Evolutionary conservation across 2,797 vertebrate genomes (phyloP), one percentile per base, ranked within the genome.

Genomic region (Enteromius thamalakanensis): DNA sequence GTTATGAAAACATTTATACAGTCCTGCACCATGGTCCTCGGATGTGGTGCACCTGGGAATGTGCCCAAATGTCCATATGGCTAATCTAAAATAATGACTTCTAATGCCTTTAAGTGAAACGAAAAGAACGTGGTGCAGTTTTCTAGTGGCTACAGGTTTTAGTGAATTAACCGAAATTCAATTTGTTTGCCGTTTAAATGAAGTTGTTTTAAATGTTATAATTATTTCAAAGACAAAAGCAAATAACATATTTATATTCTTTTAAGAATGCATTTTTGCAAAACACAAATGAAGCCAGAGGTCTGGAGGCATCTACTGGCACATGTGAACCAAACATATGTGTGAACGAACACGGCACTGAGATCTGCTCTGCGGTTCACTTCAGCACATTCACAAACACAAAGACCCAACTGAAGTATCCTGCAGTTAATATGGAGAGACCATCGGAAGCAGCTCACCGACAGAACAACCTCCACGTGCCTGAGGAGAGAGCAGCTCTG

Each of bases 291-390:
- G 71, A 79, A 84, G 65, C 62, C 62, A 79, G 85, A 62, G 34
- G 60, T 87, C 86, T 71, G 85, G 84, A 83, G 0, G 72, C 69
- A 64, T 83, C 81, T 77, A 21, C 51, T 87, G 81, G 85, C 87
- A 86, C 87, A 82, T 80, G 82, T 78, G 84, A 74, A 81, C 32
- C 60, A 86, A 90, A 79, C 90, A 90, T 90, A 90, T 91, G 91
- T 83, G 85, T 62, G 79, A 62, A 70, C 86, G 86, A 87, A 86
- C 14, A 83, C 9, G 80, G 77, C 72, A 34, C 70, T 62, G 88
- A 87, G 86, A 79, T 76, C 80, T 83, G 79, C 68, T 75, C 86
- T 86, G 72, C 82, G 83, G 87, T 11, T 21, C 85, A 76, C 84
- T 86, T 89, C 88, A 80, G 83, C 85, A 85, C 84, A 88, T 70